phyloP scores from a whole-genome alignment of 2,113 vertebrate genomes.

The Aythya baeri region DNA sequence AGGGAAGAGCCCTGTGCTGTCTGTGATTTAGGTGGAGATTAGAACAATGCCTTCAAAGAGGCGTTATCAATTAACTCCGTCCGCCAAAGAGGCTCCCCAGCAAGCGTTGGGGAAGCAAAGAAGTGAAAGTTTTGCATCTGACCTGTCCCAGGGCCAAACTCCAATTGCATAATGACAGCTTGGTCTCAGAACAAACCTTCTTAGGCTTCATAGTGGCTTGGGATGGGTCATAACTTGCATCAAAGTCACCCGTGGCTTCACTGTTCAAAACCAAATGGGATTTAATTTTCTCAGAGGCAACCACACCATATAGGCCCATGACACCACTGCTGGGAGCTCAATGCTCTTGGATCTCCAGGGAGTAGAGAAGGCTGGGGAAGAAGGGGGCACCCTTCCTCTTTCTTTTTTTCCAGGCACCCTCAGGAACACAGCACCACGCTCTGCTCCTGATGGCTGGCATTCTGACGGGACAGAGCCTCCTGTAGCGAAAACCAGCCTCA shows the following conservation, averaged over 20 bases:
- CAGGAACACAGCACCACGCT: neutral
- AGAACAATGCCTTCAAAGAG: neutral
- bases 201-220: neutral
- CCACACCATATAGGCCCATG: fast-evolving
- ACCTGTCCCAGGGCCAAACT: neutral
- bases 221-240: neutral
- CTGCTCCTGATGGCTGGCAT: neutral
- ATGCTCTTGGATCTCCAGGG: neutral
- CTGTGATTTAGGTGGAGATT: neutral
- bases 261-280: neutral
- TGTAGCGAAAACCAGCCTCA: neutral
- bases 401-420: neutral
- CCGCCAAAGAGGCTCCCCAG: neutral
- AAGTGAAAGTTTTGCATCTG: neutral
- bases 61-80: neutral
- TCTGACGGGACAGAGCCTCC: neutral
- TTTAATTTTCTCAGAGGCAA: neutral
- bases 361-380: neutral
- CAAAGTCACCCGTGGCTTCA: neutral
- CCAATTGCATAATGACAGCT: no score
- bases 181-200: neutral
- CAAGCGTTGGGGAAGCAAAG: neutral
- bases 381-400: neutral
- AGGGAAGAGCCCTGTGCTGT: neutral
- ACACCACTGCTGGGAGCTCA: neutral